A percentile compares a stretch with the other conserved stretches of the same genome.
These are phyloP conservation scores for Oxycera nigricornis DNA, from an alignment of 2,888 invertebrate genomes.

Conservation along the genomic window DNA sequence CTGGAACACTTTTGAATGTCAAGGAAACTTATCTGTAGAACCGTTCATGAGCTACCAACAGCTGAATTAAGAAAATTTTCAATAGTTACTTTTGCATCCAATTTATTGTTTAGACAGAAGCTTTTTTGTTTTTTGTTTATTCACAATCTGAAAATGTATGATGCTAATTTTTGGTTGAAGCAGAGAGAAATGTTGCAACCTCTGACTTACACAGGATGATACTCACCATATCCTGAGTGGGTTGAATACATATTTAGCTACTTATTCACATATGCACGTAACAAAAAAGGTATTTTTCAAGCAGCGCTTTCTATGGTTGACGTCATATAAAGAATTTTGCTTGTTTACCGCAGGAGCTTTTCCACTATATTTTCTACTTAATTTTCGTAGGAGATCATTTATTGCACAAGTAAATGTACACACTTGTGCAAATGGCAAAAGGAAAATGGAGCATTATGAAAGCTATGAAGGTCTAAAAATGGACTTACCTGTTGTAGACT, in stretches of 20 bases:
- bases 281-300: background rate
- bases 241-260: background rate
- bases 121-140: too few species aligned
- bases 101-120: too few species aligned
- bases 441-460: background rate
- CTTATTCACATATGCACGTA: background rate
- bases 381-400: conserved; percentile 32
- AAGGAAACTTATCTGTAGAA: too few species aligned
- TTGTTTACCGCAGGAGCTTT: background rate
- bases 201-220: too few species aligned
- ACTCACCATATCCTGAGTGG: background rate
- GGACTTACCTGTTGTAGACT: conserved; percentile 10
- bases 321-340: background rate
- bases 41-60: too few species aligned
- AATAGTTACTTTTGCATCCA: too few species aligned
- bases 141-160: too few species aligned
- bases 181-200: too few species aligned
- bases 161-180: too few species aligned
- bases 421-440: conserved; percentile 6
- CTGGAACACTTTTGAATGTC: background rate
- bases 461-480: background rate
- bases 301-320: background rate
- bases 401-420: background rate
- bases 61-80: too few species aligned
- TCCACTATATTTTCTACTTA: conserved; percentile 24